Evolutionary conservation across 2,797 vertebrate genomes (phyloP), one percentile per base, ranked within the genome.

Genomic region (Aldrovandia affinis): DNA sequence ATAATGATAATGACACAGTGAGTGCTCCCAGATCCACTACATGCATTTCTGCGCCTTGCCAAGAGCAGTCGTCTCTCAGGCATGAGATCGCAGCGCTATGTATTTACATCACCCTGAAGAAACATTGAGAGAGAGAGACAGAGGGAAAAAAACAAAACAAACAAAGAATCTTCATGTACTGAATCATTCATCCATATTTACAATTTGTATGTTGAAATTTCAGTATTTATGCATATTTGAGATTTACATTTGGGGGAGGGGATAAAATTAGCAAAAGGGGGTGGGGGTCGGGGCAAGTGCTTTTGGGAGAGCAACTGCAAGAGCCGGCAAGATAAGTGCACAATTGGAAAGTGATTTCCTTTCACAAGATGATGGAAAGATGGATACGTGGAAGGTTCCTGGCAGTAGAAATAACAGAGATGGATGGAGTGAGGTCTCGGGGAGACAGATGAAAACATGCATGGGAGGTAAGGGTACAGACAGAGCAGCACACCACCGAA

Each of bases 1-100:
- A 95, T 96, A 94, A 95, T 93, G 90, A 91, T 93, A 92, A 93
- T 92, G 92, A 92, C 93, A 94, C 89, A 89, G 90, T 84, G 88
- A 87, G 86, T 81, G 89, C 88, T 86, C 68, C 85, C 85, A 88
- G 89, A 89, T 90, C 88, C 90, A 88, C 84, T 87, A 87, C 81
- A 83, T 44, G 80, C 85, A 84, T 85, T 88, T 89, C 89, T 91
- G 91, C 36, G 59, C 87, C 87, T 85, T 87, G 78, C 88, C 86
- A 89, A 90, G 84, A 85, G 85, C 85, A 87, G 86, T 86, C 88
- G 88, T 91, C 90, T 84, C 86, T 85, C 90, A 88, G 77, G 89
- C 90, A 84, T 88, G 88, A 92, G 84, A 89, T 81, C 75, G 82
- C 79, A 79, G 87, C 89, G 85, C 87, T 92, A 93, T 93, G 59